Evolutionary conservation across 2,888 invertebrate species (phyloP).

Genomic region (Drosophila nr. fundita): DNA sequence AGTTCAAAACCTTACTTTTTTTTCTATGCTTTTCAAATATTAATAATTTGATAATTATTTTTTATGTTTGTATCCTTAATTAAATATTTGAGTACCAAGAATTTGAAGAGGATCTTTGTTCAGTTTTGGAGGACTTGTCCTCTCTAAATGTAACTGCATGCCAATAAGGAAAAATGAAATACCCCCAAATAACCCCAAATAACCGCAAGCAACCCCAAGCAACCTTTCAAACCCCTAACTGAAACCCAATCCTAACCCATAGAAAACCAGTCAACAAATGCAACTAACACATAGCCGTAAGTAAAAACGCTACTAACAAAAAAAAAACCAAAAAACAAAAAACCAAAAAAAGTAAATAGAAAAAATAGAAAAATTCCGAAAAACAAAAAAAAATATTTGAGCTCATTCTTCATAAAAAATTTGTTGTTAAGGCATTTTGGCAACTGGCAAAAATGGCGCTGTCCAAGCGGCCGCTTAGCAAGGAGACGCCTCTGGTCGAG

Average conservation of each 20-base stretch:
- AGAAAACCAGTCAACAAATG: constrained; percentile 6
- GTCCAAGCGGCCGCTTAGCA: constrained; percentile 84
- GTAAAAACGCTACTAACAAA: constrained; percentile 47
- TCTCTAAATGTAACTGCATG: constrained; percentile 28
- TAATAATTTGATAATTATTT: neutral
- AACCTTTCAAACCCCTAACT: neutral
- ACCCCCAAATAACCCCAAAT: neutral
- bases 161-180: neutral
- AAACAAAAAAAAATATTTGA: constrained; percentile 16
- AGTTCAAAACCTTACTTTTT: neutral
- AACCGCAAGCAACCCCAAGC: neutral
- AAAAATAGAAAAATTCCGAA: constrained; percentile 3
- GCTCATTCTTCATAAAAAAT: constrained; percentile 46
- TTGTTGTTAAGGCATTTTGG: constrained; percentile 57
- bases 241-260: neutral
- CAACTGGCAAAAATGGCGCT: constrained; percentile 80
- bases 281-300: constrained; percentile 49
- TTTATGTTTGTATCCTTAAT: neutral
- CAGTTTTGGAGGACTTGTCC: neutral
- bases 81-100: neutral
- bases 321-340: constrained; percentile 14
- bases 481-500: constrained; percentile 83
- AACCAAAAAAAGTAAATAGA: constrained; percentile 12
- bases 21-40: neutral
- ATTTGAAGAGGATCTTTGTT: neutral